These are phyloP conservation scores for Protosalanx chinensis DNA, from an alignment of 2,797 vertebrate species.

Conservation along the genomic window DNA sequence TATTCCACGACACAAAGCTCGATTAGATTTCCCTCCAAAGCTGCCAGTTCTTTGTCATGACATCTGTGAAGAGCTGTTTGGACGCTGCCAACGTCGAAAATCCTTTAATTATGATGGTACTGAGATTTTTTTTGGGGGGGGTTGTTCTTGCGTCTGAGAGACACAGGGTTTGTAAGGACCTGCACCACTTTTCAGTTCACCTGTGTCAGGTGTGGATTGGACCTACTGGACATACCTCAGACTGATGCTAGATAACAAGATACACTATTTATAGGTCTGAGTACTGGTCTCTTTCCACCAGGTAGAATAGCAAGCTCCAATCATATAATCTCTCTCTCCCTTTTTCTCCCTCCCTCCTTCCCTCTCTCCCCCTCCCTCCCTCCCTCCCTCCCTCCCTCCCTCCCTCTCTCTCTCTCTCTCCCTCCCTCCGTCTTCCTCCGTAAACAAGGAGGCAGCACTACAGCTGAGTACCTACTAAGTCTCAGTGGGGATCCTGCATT, in stretches of 20 bases:
- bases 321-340: neutral
- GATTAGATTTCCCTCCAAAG: neutral
- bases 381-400: neutral
- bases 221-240: conserved; percentile 9
- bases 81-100: neutral
- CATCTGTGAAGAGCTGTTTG: neutral
- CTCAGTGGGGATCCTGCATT: conserved; percentile 43
- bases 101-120: too few species aligned
- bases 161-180: conserved; percentile 1
- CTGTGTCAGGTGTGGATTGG: conserved; percentile 5
- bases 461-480: conserved; percentile 31
- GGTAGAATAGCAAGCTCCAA: conserved; percentile 22
- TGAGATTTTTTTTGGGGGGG: neutral
- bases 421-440: neutral
- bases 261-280: conserved; percentile 36
- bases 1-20: neutral
- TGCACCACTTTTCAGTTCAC: neutral
- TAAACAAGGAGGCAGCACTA: conserved; percentile 3
- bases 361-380: neutral
- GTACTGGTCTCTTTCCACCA: conserved; percentile 8
- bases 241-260: conserved; percentile 30
- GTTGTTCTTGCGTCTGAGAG: neutral
- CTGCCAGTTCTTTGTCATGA: neutral
- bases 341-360: neutral
- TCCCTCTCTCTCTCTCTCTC: neutral